Percentiles rank a stretch among this genome's conserved stretches.
phyloP scores from a whole-genome alignment of 2,113 vertebrate genomes.

The Albula glossodonta region DNA sequence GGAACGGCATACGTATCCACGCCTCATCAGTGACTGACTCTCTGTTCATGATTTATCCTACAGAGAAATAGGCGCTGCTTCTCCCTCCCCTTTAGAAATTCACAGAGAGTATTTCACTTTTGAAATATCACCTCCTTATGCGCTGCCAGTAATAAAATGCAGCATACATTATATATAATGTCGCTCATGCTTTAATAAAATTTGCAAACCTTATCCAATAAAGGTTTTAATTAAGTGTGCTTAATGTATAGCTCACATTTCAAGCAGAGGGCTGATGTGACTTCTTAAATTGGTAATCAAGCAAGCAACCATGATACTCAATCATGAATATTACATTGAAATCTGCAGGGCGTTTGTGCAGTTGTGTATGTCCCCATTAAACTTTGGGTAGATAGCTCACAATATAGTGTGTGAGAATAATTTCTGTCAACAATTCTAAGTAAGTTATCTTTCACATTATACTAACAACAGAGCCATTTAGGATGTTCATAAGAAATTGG shows the following conservation, averaged over 20 bases:
- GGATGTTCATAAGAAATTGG: too few relatives aligned
- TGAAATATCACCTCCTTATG: not conserved
- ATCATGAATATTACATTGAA: not conserved
- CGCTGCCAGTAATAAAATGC: not conserved
- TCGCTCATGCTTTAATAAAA: not conserved
- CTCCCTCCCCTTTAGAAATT: slow-evolving; percentile 12
- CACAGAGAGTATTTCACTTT: not conserved
- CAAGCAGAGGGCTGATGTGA: not conserved
- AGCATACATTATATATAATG: slow-evolving; percentile 14
- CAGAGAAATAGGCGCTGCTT: slow-evolving; percentile 42
- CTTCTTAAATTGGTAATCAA: not conserved
- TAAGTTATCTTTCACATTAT: too few relatives aligned
- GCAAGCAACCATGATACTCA: not conserved
- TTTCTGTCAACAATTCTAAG: not conserved
- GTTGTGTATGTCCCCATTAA: not conserved
- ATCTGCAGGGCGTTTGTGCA: not conserved
- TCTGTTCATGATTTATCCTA: slow-evolving; percentile 62
- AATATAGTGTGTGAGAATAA: not conserved
- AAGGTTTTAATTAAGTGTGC: slow-evolving; percentile 12
- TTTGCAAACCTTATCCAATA: slow-evolving; percentile 3
- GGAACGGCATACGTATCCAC: slow-evolving; percentile 62
- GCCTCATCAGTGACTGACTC: slow-evolving; percentile 72
- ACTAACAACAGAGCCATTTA: too few relatives aligned
- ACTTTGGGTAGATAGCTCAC: not conserved
- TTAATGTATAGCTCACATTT: slow-evolving; percentile 9